Evolutionary conservation across 2,113 vertebrate species (phyloP), one percentile per base, ranked within the genome.

Genomic region (Lagopus muta): DNA sequence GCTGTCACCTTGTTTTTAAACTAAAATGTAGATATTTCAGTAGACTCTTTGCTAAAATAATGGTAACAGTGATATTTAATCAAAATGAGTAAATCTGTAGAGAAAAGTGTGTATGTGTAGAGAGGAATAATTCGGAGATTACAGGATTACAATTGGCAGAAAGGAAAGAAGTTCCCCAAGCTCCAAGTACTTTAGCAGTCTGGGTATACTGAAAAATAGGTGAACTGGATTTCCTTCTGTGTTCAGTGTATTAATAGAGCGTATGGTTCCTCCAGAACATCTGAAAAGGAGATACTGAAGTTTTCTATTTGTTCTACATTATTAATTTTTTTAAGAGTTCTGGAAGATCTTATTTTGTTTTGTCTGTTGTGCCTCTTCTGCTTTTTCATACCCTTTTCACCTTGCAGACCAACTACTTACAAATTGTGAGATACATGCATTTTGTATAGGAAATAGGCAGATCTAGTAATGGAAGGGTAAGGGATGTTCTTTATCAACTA

Each of bases 401-500:
- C 43, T 73, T 69, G 7, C 2, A 36, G 20, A 73, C 20, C 45
- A 82, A 1, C 43, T 87, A 13, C 34, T 24, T 69, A 64, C 0
- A 9, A 87, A 57, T 66, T 52, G 25, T 17, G 45, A 66, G 8
- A 36, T 87, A 24, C 1, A 0, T 32, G n/a, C 30, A 73, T 73
- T 85, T 82, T 25, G 3, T 77, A 25, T 34, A 81, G 65, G 38
- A 22, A 82, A 60, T 67, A 50, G 86, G 73, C 20, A 48, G 32
- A 82, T 84, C 84, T 36, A 57, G 21, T 83, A 60, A 28, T 67
- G 60, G 88, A 67, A 30, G 8, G 77, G 25, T 58, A 60, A 62
- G 42, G 57, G 21, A 21, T 87, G 25, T 45, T 93, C n/a, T 80
- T 89, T 64, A 93, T 74, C 58, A 76, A 95, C 72, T 69, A 80